phyloP scores from a whole-genome alignment of 2,113 vertebrate genomes.

The Syngnathus floridae region DNA sequence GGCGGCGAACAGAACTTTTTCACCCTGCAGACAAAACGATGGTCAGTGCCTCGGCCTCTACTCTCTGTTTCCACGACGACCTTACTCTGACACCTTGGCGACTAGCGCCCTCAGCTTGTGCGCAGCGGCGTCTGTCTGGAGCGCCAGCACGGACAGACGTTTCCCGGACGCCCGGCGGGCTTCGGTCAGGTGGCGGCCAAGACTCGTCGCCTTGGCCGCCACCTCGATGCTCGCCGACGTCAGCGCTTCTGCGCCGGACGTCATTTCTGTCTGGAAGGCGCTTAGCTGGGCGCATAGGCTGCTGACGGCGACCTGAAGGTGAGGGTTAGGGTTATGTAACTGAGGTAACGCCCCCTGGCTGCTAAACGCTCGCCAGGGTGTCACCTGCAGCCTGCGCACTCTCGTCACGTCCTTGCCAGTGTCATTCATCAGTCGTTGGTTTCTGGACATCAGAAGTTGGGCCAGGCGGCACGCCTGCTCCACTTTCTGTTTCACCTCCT shows the following conservation, averaged over 20 bases:
- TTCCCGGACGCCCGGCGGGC: background rate
- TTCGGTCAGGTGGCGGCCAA: conserved; percentile 1
- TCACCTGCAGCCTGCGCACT: conserved; percentile 20
- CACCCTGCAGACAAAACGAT: conserved; percentile 14
- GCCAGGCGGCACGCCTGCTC: background rate
- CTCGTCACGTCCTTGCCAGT: background rate
- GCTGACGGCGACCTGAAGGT: background rate
- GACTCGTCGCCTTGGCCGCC: fast-evolving
- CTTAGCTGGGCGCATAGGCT: background rate
- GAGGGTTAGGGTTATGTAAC: too few species aligned
- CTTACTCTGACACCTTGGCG: conserved; percentile 11
- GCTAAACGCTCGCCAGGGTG: background rate
- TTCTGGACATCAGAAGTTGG: background rate
- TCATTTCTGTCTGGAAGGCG: fast-evolving
- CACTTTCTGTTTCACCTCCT: background rate
- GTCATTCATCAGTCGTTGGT: fast-evolving
- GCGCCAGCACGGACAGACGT: conserved; percentile 10
- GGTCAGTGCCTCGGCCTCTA: background rate
- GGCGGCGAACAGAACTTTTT: background rate
- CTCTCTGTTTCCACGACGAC: too few species aligned
- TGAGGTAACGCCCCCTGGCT: background rate
- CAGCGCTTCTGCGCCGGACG: background rate
- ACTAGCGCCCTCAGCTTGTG: conserved; percentile 10
- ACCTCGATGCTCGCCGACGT: fast-evolving
- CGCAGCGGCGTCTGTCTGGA: background rate